phyloP scores from a whole-genome alignment of 2,113 vertebrate genomes.

The Larimichthys crocea region DNA sequence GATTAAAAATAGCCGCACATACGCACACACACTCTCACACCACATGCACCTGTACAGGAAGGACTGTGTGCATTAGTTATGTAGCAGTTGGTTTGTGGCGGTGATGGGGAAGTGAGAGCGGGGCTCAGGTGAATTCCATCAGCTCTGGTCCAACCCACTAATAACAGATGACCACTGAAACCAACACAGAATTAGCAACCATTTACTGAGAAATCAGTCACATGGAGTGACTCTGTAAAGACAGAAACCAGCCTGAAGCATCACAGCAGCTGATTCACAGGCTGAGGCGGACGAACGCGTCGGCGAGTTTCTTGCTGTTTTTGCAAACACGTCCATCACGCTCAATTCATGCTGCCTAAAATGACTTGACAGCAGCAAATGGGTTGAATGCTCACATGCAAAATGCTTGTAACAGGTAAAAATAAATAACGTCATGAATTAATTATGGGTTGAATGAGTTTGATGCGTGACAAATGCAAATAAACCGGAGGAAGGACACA shows the following conservation, averaged over 20 bases:
- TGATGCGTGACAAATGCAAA: too few species aligned
- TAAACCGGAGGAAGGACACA: too few species aligned
- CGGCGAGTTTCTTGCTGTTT: background rate
- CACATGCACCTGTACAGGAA: constrained; percentile 77
- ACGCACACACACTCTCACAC: constrained; percentile 29
- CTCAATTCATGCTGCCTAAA: too few species aligned
- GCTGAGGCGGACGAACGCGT: background rate
- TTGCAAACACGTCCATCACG: background rate
- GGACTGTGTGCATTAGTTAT: constrained; percentile 51
- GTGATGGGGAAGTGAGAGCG: constrained; percentile 70
- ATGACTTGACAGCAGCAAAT: background rate
- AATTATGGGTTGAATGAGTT: background rate
- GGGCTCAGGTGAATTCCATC: constrained; percentile 66
- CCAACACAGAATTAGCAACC: constrained; percentile 18
- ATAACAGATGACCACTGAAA: constrained; percentile 66
- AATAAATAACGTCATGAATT: background rate
- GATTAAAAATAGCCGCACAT: constrained; percentile 59
- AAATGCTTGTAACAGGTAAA: background rate
- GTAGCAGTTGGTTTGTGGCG: constrained; percentile 55
- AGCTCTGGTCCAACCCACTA: constrained; percentile 34
- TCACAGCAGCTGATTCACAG: constrained; percentile 1
- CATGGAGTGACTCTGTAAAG: background rate
- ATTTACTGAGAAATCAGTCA: constrained; percentile 51
- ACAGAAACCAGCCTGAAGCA: background rate
- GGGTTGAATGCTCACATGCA: background rate